Conservation (phyloP, 2,888 invertebrate genomes). For the Eupsilia transversa region DNA sequence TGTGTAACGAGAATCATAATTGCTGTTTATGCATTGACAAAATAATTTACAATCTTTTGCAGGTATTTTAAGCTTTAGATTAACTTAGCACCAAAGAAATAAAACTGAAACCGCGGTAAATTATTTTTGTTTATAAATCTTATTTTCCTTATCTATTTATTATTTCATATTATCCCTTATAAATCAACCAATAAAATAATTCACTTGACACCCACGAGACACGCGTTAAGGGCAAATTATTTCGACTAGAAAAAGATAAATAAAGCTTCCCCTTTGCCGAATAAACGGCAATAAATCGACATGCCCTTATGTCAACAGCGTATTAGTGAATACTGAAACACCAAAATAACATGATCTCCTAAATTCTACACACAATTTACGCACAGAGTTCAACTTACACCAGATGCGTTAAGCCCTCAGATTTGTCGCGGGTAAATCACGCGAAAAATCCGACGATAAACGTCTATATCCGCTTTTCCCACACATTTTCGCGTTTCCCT, state of each 20-base stretch:
- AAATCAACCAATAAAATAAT: slow-evolving; percentile 65
- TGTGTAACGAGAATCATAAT: not conserved
- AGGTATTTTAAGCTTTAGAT: not conserved
- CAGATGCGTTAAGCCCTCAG: slow-evolving; percentile 83
- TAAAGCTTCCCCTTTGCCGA: slow-evolving; percentile 84
- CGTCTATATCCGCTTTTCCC: slow-evolving; percentile 91
- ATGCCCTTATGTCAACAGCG: slow-evolving; percentile 87
- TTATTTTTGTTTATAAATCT: not conserved
- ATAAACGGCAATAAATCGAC: slow-evolving; percentile 88
- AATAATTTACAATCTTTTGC: not conserved
- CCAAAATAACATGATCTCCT: slow-evolving; percentile 72
- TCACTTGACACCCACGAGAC: slow-evolving; percentile 73
- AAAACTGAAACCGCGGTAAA: not conserved
- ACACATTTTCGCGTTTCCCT: slow-evolving; percentile 89
- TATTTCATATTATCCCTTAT: slow-evolving; percentile 21
- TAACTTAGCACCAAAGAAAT: too few species aligned
- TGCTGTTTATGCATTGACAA: not conserved
- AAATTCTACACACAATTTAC: slow-evolving; percentile 30
- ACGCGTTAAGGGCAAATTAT: slow-evolving; percentile 79
- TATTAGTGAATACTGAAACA: slow-evolving; percentile 83
- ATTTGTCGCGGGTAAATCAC: slow-evolving; percentile 89
- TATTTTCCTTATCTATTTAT: not conserved
- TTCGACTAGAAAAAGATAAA: slow-evolving; percentile 87
- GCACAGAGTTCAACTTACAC: slow-evolving; percentile 71
- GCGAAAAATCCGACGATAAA: slow-evolving; percentile 90